Evolutionary conservation across 2,797 vertebrate genomes (phyloP).

Genomic region (Sebastes hopkinsi): DNA sequence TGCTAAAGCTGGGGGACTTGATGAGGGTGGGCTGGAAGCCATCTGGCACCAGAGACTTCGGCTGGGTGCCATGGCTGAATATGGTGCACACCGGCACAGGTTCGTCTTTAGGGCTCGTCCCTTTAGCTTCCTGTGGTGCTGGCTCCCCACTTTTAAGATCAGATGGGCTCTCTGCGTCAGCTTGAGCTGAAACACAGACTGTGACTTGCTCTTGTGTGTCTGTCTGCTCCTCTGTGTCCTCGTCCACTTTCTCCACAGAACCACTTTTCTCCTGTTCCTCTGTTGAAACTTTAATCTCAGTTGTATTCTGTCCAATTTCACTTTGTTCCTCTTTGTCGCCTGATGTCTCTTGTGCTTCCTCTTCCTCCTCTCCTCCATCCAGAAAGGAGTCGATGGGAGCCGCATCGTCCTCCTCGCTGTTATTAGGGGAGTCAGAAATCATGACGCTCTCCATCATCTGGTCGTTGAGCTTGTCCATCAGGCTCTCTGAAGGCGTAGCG

Average conservation of each 20-base stretch:
- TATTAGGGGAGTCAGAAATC: constrained; percentile 96
- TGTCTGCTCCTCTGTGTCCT: constrained; percentile 30
- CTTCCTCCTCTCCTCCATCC: constrained; percentile 61
- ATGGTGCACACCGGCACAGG: constrained; percentile 94
- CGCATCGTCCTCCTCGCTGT: constrained; percentile 93
- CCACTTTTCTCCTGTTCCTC: constrained; percentile 62
- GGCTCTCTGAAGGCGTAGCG: constrained; percentile 82
- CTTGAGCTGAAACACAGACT: constrained; percentile 19
- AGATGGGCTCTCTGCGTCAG: constrained; percentile 29
- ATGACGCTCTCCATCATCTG: constrained; percentile 99
- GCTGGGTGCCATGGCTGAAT: constrained; percentile 87
- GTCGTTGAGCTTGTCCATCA: constrained; percentile 91
- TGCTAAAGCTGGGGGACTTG: constrained; percentile 94
- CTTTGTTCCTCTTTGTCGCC: constrained; percentile 8
- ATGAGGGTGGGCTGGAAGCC: constrained; percentile 97
- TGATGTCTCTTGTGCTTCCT: not conserved
- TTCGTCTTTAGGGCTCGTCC: constrained; percentile 64
- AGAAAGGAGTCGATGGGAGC: constrained; percentile 88
- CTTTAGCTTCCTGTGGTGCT: constrained; percentile 22
- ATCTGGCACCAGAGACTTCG: constrained; percentile 84
- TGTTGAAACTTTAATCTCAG: constrained; percentile 68
- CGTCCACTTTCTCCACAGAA: constrained; percentile 57
- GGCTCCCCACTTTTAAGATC: constrained; percentile 44
- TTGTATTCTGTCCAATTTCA: constrained; percentile 61
- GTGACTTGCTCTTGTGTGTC: constrained; percentile 1